Base-by-base conservation (phyloP, 2,888 invertebrate genomes). In the Cephus rjabovi region DNA sequence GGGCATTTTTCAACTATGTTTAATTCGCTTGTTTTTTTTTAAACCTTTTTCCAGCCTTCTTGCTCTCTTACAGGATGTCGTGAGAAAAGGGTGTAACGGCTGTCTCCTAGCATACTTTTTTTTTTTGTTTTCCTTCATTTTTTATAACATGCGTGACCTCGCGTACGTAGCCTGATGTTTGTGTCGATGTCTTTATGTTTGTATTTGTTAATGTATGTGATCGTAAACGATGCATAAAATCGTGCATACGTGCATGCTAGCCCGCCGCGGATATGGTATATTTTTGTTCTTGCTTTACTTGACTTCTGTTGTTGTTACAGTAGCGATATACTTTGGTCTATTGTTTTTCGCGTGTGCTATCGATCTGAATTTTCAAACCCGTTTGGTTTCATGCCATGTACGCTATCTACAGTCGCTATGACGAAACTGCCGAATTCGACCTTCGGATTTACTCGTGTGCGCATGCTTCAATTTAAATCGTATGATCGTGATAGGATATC, bases 261-360 rank as follows among this genome's bases (percentile, higher is more conserved):
- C 83, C 80, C 84, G 84, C 86, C 85, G 84, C 85, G 85, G 87
- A 88, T 89, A 88, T 87, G 87, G 56, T 56, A 56, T 56, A 6
- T 56, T 23, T 56, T 56, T 56, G 40, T 40, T 40, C 1, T 15
- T 40, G 23, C 9, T 56, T 56, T 23, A 15, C 23, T 56, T 56
- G 1, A 56, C 9, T 56, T 56, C 9, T 56, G 4, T 37, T 37
- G 37, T 37, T 4, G 12, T 23, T 56, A 23, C 56, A 9, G 15
- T 56, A 23, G 23, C 23, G 15, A 0, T 56, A 23, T 56, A 56
- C 23, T 56, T 56, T 56, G 9, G 56, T 56, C 23, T 56, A 56
- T 15, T 40, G 9, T 56, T 56, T 56, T 56, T 56, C 23, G 23
- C 56, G 23, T 23, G 23, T 23, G 12, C 12, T 37, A 56, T 56